These are phyloP conservation scores for Trigoniulus corallinus DNA, from an alignment of 1,140 invertebrate species.

Conservation along the genomic window DNA sequence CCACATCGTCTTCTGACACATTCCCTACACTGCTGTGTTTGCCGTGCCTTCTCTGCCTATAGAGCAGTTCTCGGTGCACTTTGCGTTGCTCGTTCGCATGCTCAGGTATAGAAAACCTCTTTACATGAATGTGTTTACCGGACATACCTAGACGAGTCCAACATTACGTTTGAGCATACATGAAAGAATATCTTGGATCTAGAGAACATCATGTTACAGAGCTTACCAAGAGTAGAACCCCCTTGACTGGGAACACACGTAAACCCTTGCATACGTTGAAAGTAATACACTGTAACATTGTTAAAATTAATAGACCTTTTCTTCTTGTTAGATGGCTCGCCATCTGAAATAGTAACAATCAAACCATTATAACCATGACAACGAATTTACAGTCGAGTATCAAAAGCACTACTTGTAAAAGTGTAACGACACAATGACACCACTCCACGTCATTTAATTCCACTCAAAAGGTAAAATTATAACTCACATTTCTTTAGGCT, in stretches of 20 bases:
- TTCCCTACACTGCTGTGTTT: conserved; percentile 14
- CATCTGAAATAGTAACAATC: conserved; percentile 1
- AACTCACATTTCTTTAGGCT: not conserved
- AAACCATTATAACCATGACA: not conserved
- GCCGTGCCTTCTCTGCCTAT: conserved; percentile 48
- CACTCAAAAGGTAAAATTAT: not conserved
- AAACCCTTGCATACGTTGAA: conserved; percentile 88
- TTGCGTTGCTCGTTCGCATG: conserved; percentile 73
- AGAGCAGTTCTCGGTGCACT: conserved; percentile 61
- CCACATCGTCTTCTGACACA: conserved; percentile 18
- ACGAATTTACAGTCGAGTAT: no score
- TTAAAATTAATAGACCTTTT: conserved; percentile 58
- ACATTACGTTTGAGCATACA: not conserved
- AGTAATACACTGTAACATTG: conserved; percentile 87
- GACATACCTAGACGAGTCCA: conserved; percentile 47
- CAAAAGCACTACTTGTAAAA: not conserved
- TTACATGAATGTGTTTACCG: conserved; percentile 56
- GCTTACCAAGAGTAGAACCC: conserved; percentile 71
- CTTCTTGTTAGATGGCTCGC: conserved; percentile 6
- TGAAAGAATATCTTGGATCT: not conserved
- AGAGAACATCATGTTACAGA: not conserved
- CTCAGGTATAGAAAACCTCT: conserved; percentile 57
- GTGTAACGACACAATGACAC: not conserved
- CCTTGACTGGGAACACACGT: conserved; percentile 89
- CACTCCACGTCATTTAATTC: not conserved